Base-by-base conservation (phyloP, 2,797 vertebrate genomes). In the Enoplosus armatus region DNA sequence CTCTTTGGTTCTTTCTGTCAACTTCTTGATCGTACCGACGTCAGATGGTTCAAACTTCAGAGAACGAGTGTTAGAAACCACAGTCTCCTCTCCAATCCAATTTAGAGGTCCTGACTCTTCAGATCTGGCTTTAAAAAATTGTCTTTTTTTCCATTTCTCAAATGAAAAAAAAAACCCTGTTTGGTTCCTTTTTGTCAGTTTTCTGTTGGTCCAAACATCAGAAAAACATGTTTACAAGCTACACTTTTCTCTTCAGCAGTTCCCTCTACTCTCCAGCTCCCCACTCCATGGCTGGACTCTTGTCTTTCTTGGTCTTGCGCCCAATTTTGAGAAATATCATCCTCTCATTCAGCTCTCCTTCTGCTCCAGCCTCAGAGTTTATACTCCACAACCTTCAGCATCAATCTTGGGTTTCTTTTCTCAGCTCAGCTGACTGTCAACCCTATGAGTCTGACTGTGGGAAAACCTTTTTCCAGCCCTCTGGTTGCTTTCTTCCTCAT, bases 401-500 rank as follows among this genome's bases (percentile, higher is more conserved):
- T 80, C 68, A 45, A 4, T 60, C 53, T 41, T 3, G 0, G 18
- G 65, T 84, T 74, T 74, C 75, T 81, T 33, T 61, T 35, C 68
- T 9, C 72, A 8, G 9, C 84, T 90, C 84, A 80, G 87, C 83
- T 86, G 87, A 85, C 66, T 61, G n/a, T 60, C 63, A 68, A 77
- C 71, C 7, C 24, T 73, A 22, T 63, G 78, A 86, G 73, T 69
- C 55, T 61, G 68, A 77, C 72, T 71, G 77, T 75, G 83, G 86
- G 83, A 94, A 94, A 90, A 87, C 43, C 80, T 80, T 73, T 77
- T 85, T 73, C 82, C 82, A 87, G 76, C 71, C 84, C 68, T 55
- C 58, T 66, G 37, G 65, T 72, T 20, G 75, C 58, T 64, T 72
- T 88, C 87, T 93, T 93, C 90, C 93, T 92, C 91, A 91, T 94